These are phyloP conservation scores for Sinocyclocheilus maitianheensis DNA, from an alignment of 2,113 vertebrate genomes.

Conservation along the genomic window DNA sequence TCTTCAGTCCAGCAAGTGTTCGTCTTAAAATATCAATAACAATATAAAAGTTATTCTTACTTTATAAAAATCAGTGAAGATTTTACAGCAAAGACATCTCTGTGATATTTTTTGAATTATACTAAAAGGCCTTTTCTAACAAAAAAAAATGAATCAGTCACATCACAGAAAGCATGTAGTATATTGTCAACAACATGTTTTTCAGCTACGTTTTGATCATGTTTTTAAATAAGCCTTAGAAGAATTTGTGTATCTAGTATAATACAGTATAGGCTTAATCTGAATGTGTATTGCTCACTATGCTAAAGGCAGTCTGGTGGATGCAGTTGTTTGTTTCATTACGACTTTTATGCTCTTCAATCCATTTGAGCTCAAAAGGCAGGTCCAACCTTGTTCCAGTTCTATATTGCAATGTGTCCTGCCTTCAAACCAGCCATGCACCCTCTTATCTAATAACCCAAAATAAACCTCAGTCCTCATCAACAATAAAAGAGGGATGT, in stretches of 20 bases:
- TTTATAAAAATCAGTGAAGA: too few relatives aligned
- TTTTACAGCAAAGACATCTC: too few relatives aligned
- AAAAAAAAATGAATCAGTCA: too few relatives aligned
- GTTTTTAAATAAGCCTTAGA: too few relatives aligned
- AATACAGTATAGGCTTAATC: background rate
- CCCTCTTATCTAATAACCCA: background rate
- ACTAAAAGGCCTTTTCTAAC: too few relatives aligned
- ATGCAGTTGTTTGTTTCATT: background rate
- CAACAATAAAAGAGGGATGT: background rate
- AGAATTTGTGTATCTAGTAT: background rate
- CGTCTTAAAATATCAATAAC: background rate
- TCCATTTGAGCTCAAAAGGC: background rate
- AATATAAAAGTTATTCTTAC: background rate
- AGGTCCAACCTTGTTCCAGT: background rate
- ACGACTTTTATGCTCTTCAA: background rate
- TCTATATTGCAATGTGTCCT: background rate
- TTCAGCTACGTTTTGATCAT: background rate
- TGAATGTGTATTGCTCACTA: background rate
- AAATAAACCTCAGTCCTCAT: conserved; percentile 5
- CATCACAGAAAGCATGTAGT: too few relatives aligned
- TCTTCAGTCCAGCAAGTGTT: too few relatives aligned
- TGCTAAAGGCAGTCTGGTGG: background rate
- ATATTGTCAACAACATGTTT: too few relatives aligned
- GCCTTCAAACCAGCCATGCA: background rate
- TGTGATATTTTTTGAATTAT: too few relatives aligned